Conservation (phyloP, 1,140 invertebrate genomes). For the Brachionus asplanchnoidis region DNA sequence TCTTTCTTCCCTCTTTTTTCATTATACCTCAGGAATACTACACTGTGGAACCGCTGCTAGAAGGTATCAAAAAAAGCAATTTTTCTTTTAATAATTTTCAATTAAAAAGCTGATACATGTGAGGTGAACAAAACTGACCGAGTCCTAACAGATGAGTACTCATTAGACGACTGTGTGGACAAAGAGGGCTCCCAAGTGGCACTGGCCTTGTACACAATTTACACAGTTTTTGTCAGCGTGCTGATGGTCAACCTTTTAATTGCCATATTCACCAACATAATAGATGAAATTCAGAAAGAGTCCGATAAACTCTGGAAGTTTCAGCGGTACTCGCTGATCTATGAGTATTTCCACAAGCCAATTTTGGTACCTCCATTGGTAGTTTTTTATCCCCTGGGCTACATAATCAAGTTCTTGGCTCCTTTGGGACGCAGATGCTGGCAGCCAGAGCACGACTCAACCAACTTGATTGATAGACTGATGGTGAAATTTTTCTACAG, state of each 20-base stretch:
- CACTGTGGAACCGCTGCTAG: background rate
- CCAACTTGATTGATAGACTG: background rate
- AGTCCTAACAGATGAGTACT: background rate
- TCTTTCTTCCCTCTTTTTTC: slow-evolving; percentile 35
- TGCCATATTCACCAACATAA: slow-evolving; percentile 33
- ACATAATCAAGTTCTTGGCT: background rate
- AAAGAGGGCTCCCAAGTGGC: slow-evolving; percentile 20
- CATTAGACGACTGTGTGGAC: slow-evolving; percentile 28
- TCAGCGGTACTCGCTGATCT: slow-evolving; percentile 29
- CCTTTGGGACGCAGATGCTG: background rate
- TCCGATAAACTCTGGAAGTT: slow-evolving; percentile 18
- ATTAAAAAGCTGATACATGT: background rate
- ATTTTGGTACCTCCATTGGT: slow-evolving; percentile 7
- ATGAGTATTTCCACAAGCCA: slow-evolving; percentile 33
- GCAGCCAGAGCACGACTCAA: background rate
- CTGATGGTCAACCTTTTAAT: slow-evolving; percentile 32
- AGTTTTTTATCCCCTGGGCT: background rate
- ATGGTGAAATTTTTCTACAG: background rate
- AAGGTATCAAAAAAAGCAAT: background rate
- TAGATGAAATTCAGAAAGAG: background rate
- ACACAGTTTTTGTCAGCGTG: slow-evolving; percentile 8
- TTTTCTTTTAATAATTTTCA: background rate
- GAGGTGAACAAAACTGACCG: background rate
- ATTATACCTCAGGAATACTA: slow-evolving; percentile 30
- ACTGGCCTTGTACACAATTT: slow-evolving; percentile 3